These are phyloP conservation scores for Mellilla xanthometata DNA, from an alignment of 2,888 invertebrate genomes.

Conservation along the genomic window DNA sequence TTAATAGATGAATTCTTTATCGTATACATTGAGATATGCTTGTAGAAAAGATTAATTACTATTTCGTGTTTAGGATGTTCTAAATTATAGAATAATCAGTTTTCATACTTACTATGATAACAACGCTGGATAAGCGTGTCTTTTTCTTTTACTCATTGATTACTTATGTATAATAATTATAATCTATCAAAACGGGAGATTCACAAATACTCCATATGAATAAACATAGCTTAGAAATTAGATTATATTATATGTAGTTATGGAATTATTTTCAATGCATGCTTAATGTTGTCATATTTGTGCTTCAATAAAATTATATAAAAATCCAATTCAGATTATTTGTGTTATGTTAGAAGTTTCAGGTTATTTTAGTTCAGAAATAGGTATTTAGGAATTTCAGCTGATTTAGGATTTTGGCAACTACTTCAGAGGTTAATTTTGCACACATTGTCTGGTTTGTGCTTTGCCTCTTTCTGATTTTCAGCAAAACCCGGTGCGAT, in stretches of 20 bases:
- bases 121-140: conserved; percentile 7
- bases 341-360: too few relatives aligned
- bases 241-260: conserved; percentile 48
- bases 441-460: conserved; percentile 73
- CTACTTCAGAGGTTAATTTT: conserved; percentile 52
- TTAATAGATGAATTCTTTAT: conserved; percentile 42
- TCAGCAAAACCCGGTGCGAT: conserved; percentile 44
- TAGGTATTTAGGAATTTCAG: conserved; percentile 23
- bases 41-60: conserved; percentile 34
- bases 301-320: conserved; percentile 73
- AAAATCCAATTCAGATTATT: conserved; percentile 49
- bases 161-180: conserved; percentile 45
- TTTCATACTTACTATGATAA: not conserved
- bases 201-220: too few relatives aligned
- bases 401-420: conserved; percentile 22
- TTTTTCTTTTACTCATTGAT: conserved; percentile 27
- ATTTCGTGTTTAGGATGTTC: conserved; percentile 33
- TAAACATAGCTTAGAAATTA: not conserved
- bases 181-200: not conserved
- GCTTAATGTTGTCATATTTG: conserved; percentile 73
- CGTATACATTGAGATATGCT: not conserved
- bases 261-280: conserved; percentile 62
- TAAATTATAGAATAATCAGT: too few relatives aligned
- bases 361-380: conserved; percentile 46
- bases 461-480: conserved; percentile 57